Percentiles rank a stretch among this genome's conserved stretches.
These are phyloP conservation scores for Addax nasomaculatus DNA, from an alignment of 2,113 vertebrate species.

Conservation along the genomic window DNA sequence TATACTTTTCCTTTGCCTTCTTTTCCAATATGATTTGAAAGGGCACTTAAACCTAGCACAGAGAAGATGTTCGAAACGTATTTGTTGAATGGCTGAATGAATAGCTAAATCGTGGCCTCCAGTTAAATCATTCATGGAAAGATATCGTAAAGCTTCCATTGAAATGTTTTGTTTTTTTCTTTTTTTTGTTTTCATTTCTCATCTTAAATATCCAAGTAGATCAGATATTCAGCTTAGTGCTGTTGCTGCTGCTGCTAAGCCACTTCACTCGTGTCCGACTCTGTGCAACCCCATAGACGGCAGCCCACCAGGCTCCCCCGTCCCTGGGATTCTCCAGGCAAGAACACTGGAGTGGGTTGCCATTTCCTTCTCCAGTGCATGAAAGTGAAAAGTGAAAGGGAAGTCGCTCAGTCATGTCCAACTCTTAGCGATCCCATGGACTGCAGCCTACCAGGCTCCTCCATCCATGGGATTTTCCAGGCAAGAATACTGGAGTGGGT, in stretches of 20 bases:
- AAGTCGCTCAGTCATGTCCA: too few species aligned
- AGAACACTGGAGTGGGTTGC: too few species aligned
- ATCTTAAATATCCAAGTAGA: neutral
- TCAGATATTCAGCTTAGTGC: neutral
- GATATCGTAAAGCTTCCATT: neutral
- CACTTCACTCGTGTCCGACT: too few species aligned
- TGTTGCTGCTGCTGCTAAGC: too few species aligned
- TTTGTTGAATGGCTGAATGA: neutral
- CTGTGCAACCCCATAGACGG: accelerated
- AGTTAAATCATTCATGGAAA: neutral
- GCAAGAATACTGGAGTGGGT: too few species aligned
- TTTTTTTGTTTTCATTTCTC: neutral
- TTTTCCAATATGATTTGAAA: neutral
- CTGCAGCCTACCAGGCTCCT: too few species aligned
- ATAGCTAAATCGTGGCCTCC: neutral
- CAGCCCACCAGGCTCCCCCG: too few species aligned
- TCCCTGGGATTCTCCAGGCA: too few species aligned
- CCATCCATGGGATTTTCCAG: too few species aligned
- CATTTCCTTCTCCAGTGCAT: too few species aligned
- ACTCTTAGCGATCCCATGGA: too few species aligned
- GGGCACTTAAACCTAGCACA: neutral
- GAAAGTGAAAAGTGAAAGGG: too few species aligned
- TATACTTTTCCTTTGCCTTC: neutral
- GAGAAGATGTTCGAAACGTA: neutral
- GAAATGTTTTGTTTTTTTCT: neutral